Evolutionary conservation across 2,797 vertebrate species (phyloP).

Genomic region (Otus scops): DNA sequence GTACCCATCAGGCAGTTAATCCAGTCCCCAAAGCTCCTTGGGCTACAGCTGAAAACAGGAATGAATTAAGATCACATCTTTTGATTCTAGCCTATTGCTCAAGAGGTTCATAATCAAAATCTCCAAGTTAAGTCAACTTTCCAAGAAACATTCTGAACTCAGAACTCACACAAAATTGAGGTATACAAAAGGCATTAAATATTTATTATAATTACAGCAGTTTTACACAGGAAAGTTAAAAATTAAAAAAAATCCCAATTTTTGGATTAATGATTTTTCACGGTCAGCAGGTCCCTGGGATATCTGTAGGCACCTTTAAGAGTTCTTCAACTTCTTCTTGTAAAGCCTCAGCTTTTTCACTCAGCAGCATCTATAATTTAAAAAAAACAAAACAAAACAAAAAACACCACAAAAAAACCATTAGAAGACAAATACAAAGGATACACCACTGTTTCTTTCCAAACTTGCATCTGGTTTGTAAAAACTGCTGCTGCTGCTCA

Average conservation of each 20-base stretch:
- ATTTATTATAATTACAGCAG: constrained; percentile 44
- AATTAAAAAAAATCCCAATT: background rate
- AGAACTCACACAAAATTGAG: background rate
- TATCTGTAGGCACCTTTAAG: constrained; percentile 80
- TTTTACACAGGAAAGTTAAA: constrained; percentile 33
- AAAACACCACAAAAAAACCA: background rate
- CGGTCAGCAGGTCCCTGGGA: constrained; percentile 61
- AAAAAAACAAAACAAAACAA: background rate
- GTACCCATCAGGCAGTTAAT: background rate
- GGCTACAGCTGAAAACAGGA: background rate
- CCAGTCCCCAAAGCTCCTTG: background rate
- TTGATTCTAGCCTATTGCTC: background rate
- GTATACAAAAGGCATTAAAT: background rate
- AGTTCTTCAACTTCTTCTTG: constrained; percentile 91
- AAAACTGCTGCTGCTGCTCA: background rate
- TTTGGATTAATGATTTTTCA: background rate
- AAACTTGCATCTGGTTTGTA: background rate
- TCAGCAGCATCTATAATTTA: constrained; percentile 86
- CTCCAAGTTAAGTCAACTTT: background rate
- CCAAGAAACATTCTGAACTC: background rate
- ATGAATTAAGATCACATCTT: background rate
- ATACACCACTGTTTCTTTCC: background rate
- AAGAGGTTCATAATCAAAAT: background rate
- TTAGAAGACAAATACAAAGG: background rate
- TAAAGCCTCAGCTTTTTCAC: constrained; percentile 90